phyloP scores from a whole-genome alignment of 2,888 invertebrate species.

The Ptychoptera albimana region DNA sequence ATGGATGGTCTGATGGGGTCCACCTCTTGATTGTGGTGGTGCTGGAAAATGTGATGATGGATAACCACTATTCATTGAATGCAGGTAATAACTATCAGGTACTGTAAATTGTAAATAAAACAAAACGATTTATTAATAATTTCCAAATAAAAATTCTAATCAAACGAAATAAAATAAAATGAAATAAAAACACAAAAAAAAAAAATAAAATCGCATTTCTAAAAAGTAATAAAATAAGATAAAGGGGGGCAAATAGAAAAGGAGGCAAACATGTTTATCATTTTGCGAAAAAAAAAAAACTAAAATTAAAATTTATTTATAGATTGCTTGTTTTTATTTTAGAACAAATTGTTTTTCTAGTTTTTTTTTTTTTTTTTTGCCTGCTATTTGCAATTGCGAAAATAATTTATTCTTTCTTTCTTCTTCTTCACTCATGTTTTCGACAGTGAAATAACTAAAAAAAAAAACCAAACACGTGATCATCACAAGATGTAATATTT shows the following conservation, averaged over 20 bases:
- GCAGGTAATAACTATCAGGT: slow-evolving; percentile 39
- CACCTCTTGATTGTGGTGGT: slow-evolving; percentile 21
- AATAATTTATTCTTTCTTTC: no score
- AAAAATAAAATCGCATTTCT: not conserved
- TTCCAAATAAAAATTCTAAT: not conserved
- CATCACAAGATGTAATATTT: no score
- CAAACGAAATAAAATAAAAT: not conserved
- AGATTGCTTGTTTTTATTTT: no score
- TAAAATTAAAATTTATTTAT: no score
- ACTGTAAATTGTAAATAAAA: slow-evolving; percentile 29
- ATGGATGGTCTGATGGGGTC: slow-evolving; percentile 19
- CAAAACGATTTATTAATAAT: not conserved
- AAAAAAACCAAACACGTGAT: no score
- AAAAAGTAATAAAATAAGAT: not conserved
- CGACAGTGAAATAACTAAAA: no score
- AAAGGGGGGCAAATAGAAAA: slow-evolving; percentile 5
- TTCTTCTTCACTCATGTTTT: no score
- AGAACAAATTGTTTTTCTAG: no score
- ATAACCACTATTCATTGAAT: slow-evolving; percentile 18
- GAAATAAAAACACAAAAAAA: not conserved
- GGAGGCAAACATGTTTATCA: no score
- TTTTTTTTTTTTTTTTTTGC: no score
- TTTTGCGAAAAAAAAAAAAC: no score
- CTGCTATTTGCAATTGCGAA: no score
- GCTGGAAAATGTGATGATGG: slow-evolving; percentile 27